Conservation (phyloP, 2,797 vertebrate genomes). For the Poecilia wingei region DNA sequence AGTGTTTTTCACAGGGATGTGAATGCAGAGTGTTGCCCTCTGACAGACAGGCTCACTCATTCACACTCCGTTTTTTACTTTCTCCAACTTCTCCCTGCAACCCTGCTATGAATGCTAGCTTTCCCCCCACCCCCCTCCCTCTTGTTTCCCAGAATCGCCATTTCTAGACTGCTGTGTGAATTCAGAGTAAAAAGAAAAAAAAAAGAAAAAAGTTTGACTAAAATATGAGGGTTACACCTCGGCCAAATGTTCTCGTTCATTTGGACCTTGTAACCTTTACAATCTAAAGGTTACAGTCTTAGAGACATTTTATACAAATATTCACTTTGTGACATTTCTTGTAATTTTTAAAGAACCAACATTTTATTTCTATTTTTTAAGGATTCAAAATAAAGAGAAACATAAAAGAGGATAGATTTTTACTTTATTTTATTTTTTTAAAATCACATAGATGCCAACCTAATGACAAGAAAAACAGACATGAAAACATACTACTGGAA, state of each 20-base stretch:
- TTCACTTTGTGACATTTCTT: no score
- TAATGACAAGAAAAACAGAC: no score
- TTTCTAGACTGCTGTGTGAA: not conserved
- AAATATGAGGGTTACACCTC: not conserved
- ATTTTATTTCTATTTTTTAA: no score
- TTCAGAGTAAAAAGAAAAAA: not conserved
- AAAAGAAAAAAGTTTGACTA: not conserved
- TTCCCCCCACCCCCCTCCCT: not conserved
- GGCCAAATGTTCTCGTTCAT: not conserved
- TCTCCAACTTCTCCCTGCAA: constrained; percentile 45
- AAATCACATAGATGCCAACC: no score
- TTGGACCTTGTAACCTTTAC: not conserved
- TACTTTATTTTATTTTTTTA: no score
- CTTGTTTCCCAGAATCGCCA: not conserved
- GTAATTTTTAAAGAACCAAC: no score
- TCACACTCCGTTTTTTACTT: constrained; percentile 67
- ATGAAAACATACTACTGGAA: no score
- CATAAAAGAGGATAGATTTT: no score
- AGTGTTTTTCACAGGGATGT: constrained; percentile 75
- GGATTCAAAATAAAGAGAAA: no score
- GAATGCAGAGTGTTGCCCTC: constrained; percentile 68
- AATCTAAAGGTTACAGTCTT: no score
- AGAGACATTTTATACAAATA: no score
- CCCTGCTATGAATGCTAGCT: constrained; percentile 43
- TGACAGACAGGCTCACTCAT: constrained; percentile 70